A percentile compares a stretch with the other conserved stretches of the same genome.
These are phyloP conservation scores for Alosa sapidissima DNA, from an alignment of 2,797 vertebrate species.

Conservation along the genomic window DNA sequence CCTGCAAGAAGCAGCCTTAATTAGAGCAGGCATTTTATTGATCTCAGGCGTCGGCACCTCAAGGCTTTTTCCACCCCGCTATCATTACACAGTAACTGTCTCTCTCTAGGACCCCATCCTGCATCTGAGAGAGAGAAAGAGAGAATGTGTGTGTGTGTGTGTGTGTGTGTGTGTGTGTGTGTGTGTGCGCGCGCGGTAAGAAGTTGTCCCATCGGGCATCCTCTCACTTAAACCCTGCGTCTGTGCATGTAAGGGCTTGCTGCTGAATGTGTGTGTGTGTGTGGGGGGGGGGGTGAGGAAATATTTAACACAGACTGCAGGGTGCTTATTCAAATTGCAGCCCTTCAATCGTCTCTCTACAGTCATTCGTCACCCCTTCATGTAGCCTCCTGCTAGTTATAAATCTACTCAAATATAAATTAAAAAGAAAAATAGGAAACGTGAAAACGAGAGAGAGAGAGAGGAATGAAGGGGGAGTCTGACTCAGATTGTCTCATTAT, in stretches of 20 bases:
- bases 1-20: slow-evolving; percentile 48
- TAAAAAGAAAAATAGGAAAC: background rate
- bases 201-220: background rate
- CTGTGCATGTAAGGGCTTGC: background rate
- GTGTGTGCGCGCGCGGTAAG: slow-evolving; percentile 21
- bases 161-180: slow-evolving; percentile 22
- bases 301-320: background rate
- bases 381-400: background rate
- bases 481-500: background rate
- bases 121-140: background rate
- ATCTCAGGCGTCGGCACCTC: slow-evolving; percentile 38
- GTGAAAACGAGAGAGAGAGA: background rate
- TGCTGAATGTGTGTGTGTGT: background rate
- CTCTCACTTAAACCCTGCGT: background rate
- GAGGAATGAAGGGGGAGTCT: background rate
- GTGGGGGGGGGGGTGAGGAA: background rate
- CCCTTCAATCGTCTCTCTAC: background rate
- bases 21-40: slow-evolving; percentile 52
- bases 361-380: background rate
- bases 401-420: background rate
- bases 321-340: background rate
- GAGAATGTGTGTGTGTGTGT: background rate
- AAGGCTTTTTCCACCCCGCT: slow-evolving; percentile 23
- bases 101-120: background rate
- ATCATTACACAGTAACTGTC: slow-evolving; percentile 12